Percentiles rank a stretch among this genome's conserved stretches.
Conservation (phyloP, 2,888 invertebrate genomes). For the Ecdyonurus torrentis region DNA sequence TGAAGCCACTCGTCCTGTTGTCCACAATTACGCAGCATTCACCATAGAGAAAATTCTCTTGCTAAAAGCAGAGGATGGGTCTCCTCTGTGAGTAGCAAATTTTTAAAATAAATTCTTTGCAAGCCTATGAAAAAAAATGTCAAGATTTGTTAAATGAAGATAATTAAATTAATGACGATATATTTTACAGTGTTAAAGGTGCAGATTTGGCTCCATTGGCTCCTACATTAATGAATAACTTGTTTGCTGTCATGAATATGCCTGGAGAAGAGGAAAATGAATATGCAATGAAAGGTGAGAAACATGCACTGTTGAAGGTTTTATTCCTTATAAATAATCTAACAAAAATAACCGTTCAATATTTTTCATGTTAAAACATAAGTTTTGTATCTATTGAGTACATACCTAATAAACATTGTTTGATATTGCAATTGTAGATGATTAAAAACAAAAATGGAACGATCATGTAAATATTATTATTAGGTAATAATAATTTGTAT, state of each 20-base stretch:
- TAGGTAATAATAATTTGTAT: no score
- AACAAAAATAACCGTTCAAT: no score
- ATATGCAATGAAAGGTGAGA: slow-evolving; percentile 86
- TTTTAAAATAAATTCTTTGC: not conserved
- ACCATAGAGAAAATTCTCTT: slow-evolving; percentile 75
- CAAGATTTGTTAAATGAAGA: not conserved
- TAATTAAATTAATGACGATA: slow-evolving; percentile 7
- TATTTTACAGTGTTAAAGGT: slow-evolving; percentile 33
- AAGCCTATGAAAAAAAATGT: slow-evolving; percentile 2
- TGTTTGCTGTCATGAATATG: slow-evolving; percentile 57
- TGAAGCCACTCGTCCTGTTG: slow-evolving; percentile 60
- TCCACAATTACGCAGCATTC: slow-evolving; percentile 85
- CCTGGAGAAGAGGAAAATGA: slow-evolving; percentile 82
- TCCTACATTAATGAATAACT: slow-evolving; percentile 47
- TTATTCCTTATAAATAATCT: no score
- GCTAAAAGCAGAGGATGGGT: slow-evolving; percentile 43
- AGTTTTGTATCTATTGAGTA: no score
- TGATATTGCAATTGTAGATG: no score
- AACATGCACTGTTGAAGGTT: no score
- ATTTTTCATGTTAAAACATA: no score
- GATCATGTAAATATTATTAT: no score
- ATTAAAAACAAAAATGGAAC: no score
- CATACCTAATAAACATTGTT: no score
- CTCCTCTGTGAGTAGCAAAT: slow-evolving; percentile 30
- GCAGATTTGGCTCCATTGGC: slow-evolving; percentile 49